These are phyloP conservation scores for Antigone vipio DNA, from an alignment of 2,113 vertebrate species.

Conservation along the genomic window DNA sequence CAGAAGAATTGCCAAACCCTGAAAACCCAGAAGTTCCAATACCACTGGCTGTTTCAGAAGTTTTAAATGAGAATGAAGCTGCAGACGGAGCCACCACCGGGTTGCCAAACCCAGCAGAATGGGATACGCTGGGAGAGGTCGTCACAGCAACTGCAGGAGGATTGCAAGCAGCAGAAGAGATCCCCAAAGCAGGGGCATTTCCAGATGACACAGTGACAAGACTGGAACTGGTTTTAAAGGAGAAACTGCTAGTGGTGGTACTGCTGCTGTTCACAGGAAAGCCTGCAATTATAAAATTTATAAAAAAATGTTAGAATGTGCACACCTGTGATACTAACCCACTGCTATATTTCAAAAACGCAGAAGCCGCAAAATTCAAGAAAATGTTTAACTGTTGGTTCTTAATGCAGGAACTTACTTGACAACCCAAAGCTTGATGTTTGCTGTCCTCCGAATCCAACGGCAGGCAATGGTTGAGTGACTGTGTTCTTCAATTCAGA, in stretches of 20 bases:
- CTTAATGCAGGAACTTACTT: conserved; percentile 66
- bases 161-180: not conserved
- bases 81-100: conserved; percentile 2
- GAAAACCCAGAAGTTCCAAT: conserved; percentile 61
- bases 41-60: not conserved
- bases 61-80: conserved; percentile 74
- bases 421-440: conserved; percentile 69
- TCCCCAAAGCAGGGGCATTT: conserved; percentile 61
- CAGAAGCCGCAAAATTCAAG: not conserved
- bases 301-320: not conserved
- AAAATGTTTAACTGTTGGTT: not conserved
- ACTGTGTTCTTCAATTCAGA: conserved; percentile 74
- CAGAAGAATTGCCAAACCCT: conserved; percentile 50
- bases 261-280: conserved; percentile 67
- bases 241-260: conserved; percentile 68
- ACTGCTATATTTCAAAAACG: not conserved
- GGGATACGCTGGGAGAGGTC: not conserved
- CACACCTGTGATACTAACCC: not conserved
- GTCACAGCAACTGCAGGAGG: conserved; percentile 33
- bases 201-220: conserved; percentile 47
- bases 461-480: conserved; percentile 48
- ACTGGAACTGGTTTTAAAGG: conserved; percentile 74
- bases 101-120: conserved; percentile 48
- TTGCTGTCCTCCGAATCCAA: conserved; percentile 71
- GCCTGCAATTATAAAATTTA: conserved; percentile 57